Base-by-base conservation (phyloP, 2,797 vertebrate species). In the Tympanoctomys barrerae region DNA sequence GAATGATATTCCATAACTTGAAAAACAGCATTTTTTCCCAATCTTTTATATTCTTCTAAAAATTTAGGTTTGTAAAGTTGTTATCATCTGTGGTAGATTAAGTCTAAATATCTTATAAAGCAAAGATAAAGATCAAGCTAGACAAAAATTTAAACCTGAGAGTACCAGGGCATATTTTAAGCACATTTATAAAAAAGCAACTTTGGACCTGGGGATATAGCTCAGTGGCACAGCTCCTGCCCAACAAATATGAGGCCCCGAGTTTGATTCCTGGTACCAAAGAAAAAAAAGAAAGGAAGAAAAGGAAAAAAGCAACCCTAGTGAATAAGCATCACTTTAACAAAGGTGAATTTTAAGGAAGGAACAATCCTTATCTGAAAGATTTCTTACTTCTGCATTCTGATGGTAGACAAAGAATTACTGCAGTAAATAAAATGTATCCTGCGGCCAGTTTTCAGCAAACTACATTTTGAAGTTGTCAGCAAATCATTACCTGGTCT, bases 401-500 rank as follows among this genome's bases (percentile, higher is more conserved):
- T 80, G 57, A 78, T 42, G 70, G 61, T 8, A 2, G 78, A 86
- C 33, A 93, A 89, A 89, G 84, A 91, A 89, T 61, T 93, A 81
- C 12, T 90, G 68, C 10, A 82, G 52, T 52, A 86, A 90, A 86
- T 46, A 85, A 82, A 88, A 68, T 39, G 52, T 31, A 6, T 26
- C 24, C 57, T 94, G 64, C n/a, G 93, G 97, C 80, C 26, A 31
- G 88, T 49, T 94, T 79, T 42, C 33, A 75, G 70, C 64, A 80
- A 88, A 81, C 70, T 78, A 66, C 46, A 79, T 26, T 52, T 75
- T 71, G 49, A 21, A 24, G 71, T 57, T 88, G 73, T 86, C 33
- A 95, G 93, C 80, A 96, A 97, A 94, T 78, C 92, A 85, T 79
- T 52, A 94, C 42, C 71, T 80, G 46, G 54, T 61, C 71, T 42